Base-by-base conservation (phyloP, 2,888 invertebrate species). In the Athalia rosae region DNA sequence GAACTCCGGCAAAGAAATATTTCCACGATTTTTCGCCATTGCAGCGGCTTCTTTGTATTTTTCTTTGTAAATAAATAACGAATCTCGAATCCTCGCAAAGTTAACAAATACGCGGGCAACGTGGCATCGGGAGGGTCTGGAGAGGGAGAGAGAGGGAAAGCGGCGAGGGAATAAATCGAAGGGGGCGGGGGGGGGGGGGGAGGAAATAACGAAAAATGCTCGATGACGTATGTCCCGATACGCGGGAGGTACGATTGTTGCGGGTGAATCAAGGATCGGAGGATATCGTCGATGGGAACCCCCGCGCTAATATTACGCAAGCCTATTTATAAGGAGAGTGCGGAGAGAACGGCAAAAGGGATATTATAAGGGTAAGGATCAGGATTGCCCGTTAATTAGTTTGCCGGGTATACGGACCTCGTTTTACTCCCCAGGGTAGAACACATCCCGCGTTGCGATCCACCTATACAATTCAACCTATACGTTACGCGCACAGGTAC, bases 361-460 rank as follows among this genome's bases (percentile, higher is more conserved):
- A 45, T 58, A 67, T 67, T 50, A 58, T 56, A 28, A 28, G 28
- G 28, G 28, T 28, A 28, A 45, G 9, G 71, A 58, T 58, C 48
- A 62, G 78, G 80, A 80, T 82, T 80, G 77, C 79, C 79, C 77
- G 80, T 80, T 82, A 80, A 82, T 82, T 81, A 82, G 79, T 76
- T 79, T 78, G 61, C 50, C 11, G 48, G 5, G 9, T 73, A n/a
- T n/a, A 61, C 73, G 58, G 43, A 61, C 73, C 62, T 50, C 50
- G 9, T 62, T 13, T 48, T 9, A 71, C 58, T 58, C 71, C 15
- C 58, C 3, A n/a, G 71, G 58, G n/a, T n/a, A n/a, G 58, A 71
- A 71, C 58, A 56, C 58, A 45, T 53, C 53, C 45, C 45, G 15
- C 28, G 28, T 28, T 28, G 28, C 53, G n/a, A n/a, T 53, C 53